These are phyloP conservation scores for Ailurus styani DNA, from an alignment of 2,113 vertebrate genomes.

Conservation along the genomic window DNA sequence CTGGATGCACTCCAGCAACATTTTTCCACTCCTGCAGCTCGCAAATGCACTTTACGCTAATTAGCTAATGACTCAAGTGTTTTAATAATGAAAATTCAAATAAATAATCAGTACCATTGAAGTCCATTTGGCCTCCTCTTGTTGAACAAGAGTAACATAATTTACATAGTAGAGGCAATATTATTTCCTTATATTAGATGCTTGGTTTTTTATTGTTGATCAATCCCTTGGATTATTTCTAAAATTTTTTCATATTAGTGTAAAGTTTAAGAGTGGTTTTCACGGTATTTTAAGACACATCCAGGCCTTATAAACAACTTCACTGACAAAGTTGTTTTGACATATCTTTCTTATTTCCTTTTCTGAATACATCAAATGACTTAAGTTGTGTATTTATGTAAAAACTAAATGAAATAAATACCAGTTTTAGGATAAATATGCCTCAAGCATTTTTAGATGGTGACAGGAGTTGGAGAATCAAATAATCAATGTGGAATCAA, in stretches of 20 bases:
- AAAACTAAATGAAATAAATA: not conserved
- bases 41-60: not conserved
- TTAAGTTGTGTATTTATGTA: not conserved
- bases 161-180: not conserved
- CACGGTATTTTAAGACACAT: not conserved
- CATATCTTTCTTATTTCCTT: not conserved
- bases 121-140: not conserved
- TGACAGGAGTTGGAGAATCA: not conserved
- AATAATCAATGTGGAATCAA: not conserved
- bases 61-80: conserved; percentile 3
- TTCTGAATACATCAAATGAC: not conserved
- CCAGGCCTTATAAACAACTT: not conserved
- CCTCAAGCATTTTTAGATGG: not conserved
- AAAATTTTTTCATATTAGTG: not conserved
- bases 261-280: not conserved
- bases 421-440: not conserved
- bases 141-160: not conserved
- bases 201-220: not conserved
- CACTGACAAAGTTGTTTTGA: not conserved
- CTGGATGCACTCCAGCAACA: not conserved
- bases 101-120: not conserved
- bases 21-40: not conserved
- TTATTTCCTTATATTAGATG: not conserved
- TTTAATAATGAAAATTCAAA: conserved; percentile 19
- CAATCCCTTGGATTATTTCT: not conserved